Evolutionary conservation across 2,113 vertebrate genomes (phyloP).

Genomic region (Nycticorax nycticorax): DNA sequence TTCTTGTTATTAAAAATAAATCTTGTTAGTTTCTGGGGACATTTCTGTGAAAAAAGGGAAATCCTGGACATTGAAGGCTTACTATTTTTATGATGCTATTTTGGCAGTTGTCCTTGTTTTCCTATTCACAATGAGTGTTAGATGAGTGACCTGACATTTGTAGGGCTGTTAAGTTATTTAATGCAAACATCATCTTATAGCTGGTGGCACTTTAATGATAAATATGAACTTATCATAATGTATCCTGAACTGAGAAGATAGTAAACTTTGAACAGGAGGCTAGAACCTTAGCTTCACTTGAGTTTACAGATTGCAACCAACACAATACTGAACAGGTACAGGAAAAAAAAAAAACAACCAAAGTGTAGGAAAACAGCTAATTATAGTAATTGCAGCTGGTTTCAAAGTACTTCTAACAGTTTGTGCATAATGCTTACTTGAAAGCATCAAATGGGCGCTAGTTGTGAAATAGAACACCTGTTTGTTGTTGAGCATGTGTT

Average conservation of each 20-base stretch:
- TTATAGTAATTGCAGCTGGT: constrained; percentile 89
- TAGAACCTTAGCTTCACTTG: constrained; percentile 11
- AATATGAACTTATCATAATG: not conserved
- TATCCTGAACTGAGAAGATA: not conserved
- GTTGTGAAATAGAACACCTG: constrained; percentile 92
- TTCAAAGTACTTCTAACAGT: constrained; percentile 86
- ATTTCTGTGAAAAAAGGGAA: constrained; percentile 5
- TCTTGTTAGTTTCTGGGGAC: not conserved
- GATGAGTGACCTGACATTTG: not conserved
- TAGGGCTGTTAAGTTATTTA: not conserved
- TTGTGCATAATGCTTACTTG: constrained; percentile 80
- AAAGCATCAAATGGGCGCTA: constrained; percentile 82
- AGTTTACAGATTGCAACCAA: constrained; percentile 16
- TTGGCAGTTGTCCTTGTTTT: constrained; percentile 6
- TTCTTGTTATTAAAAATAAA: not conserved
- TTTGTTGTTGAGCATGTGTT: constrained; percentile 89
- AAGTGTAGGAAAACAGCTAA: constrained; percentile 80
- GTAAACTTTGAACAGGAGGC: not conserved
- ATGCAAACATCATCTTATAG: not conserved
- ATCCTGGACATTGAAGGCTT: not conserved
- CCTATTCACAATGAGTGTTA: not conserved
- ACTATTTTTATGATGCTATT: constrained; percentile 5
- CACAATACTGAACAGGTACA: constrained; percentile 71
- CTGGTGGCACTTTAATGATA: not conserved
- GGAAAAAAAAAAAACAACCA: not conserved